phyloP scores from a whole-genome alignment of 2,113 vertebrate species.

The Condylura cristata region DNA sequence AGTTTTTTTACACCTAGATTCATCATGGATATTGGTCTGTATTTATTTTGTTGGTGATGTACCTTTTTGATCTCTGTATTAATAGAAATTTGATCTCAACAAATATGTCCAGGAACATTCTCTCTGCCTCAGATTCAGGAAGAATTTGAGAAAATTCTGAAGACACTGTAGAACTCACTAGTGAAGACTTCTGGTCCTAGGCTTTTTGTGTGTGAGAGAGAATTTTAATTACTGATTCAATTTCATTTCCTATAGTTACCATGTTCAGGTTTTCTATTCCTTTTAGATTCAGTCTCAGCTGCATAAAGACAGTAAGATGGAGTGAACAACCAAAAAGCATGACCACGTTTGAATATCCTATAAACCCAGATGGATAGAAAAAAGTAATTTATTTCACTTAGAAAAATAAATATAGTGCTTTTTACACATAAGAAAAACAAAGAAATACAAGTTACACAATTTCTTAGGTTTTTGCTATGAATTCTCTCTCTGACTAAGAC shows the following conservation, averaged over 20 bases:
- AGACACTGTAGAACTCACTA: no score
- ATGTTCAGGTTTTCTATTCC: background rate
- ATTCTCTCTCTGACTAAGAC: background rate
- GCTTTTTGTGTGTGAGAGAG: no score
- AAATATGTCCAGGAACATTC: background rate
- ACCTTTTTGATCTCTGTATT: background rate
- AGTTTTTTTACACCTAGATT: background rate
- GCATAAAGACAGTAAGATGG: background rate
- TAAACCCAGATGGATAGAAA: background rate
- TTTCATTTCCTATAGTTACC: background rate
- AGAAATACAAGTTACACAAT: background rate
- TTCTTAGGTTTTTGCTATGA: background rate
- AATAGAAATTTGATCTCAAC: background rate
- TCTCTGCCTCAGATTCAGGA: background rate
- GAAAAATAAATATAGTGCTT: conserved; percentile 13
- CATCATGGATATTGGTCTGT: background rate
- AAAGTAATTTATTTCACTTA: background rate
- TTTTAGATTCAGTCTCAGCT: background rate
- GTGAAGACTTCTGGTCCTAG: no score
- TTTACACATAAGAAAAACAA: background rate
- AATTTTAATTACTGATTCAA: no score
- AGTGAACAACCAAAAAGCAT: background rate
- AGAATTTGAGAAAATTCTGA: background rate
- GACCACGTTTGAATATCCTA: background rate
- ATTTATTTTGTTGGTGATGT: background rate